Conservation (phyloP, 2,113 vertebrate genomes). For the Phainopepla nitens region DNA sequence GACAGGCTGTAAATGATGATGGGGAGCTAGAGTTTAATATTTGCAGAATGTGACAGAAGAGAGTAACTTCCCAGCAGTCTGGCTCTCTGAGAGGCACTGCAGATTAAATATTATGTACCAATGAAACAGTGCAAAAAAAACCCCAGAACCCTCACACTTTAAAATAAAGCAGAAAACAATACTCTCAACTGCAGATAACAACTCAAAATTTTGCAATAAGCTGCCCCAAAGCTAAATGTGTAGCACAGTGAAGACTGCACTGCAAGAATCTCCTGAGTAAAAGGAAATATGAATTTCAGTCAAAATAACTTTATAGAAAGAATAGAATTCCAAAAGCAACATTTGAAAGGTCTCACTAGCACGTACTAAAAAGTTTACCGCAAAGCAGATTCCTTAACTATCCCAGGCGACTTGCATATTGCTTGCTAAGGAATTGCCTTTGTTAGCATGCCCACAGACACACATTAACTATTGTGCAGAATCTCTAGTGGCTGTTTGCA, state of each 20-base stretch:
- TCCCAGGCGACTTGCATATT: constrained; percentile 54
- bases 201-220: neutral
- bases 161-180: neutral
- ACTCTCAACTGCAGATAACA: neutral
- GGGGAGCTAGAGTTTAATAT: neutral
- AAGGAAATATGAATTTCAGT: neutral
- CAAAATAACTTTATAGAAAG: neutral
- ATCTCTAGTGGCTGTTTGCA: constrained; percentile 71
- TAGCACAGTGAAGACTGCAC: neutral
- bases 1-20: constrained; percentile 63
- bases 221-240: neutral
- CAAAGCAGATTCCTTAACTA: constrained; percentile 70
- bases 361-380: constrained; percentile 65
- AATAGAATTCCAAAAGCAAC: neutral
- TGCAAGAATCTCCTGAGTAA: neutral
- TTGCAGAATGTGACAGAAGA: neutral
- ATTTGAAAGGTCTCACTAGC: constrained; percentile 44
- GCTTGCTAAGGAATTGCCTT: constrained; percentile 72
- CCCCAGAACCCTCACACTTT: fast-evolving
- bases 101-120: neutral
- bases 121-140: neutral
- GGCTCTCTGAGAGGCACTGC: neutral
- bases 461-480: constrained; percentile 59
- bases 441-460: constrained; percentile 68
- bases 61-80: neutral